Conservation (phyloP, 2,797 vertebrate genomes). For the Sebastolobus altivelis region DNA sequence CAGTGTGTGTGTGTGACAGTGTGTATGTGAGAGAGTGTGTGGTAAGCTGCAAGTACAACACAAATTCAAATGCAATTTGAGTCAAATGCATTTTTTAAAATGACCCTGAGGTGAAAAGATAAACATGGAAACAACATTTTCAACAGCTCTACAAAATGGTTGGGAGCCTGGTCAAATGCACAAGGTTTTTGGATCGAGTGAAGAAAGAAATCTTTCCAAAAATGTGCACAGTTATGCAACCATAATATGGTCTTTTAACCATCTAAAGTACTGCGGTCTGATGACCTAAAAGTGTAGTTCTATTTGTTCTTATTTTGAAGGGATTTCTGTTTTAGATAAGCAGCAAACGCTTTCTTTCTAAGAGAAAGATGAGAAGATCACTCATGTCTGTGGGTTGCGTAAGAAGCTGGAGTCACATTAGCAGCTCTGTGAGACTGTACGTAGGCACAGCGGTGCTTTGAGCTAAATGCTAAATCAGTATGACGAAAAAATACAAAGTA, state of each 20-base stretch:
- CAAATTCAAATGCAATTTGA: constrained; percentile 67
- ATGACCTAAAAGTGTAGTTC: neutral
- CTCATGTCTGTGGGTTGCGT: no score
- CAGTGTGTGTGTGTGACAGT: constrained; percentile 1
- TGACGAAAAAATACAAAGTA: no score
- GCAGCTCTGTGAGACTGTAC: no score
- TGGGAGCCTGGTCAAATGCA: constrained; percentile 9
- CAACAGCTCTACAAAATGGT: constrained; percentile 38
- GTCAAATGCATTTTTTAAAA: constrained; percentile 64
- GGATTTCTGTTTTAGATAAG: neutral
- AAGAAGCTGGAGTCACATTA: no score
- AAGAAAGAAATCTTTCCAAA: neutral
- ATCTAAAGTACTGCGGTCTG: neutral
- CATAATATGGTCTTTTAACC: neutral
- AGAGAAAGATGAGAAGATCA: no score
- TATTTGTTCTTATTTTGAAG: neutral
- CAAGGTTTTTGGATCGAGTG: neutral
- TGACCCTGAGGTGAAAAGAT: constrained; percentile 70
- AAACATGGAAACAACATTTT: constrained; percentile 57
- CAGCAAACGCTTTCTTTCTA: neutral
- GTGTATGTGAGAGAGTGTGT: constrained; percentile 14
- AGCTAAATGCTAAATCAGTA: no score
- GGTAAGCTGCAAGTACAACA: constrained; percentile 53
- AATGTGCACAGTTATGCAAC: neutral
- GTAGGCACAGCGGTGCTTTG: no score